Percentiles rank a stretch among this genome's conserved stretches.
phyloP scores from a whole-genome alignment of 2,113 vertebrate genomes.

The Melanostigma gelatinosum region DNA sequence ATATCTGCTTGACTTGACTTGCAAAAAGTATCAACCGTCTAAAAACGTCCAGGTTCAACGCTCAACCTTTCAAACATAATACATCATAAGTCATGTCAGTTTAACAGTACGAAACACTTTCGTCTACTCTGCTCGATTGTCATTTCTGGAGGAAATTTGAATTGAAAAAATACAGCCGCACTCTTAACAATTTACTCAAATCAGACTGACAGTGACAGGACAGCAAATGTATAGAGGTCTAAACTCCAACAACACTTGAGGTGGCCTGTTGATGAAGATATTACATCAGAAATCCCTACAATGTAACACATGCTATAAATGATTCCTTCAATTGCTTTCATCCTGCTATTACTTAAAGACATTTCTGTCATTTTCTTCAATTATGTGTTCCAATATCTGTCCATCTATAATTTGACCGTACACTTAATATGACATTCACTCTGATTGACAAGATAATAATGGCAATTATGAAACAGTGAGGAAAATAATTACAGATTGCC shows the following conservation, averaged over 20 bases:
- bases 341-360: conserved; percentile 36
- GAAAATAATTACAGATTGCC: too few species aligned
- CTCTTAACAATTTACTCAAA: conserved; percentile 20
- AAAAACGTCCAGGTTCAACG: too few species aligned
- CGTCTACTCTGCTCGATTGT: neutral
- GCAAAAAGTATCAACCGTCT: too few species aligned
- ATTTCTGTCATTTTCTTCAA: neutral
- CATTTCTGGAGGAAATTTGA: conserved; percentile 34
- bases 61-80: neutral
- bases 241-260: neutral
- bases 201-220: conserved; percentile 1
- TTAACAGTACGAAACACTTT: conserved; percentile 2
- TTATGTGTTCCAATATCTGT: conserved; percentile 8
- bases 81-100: neutral
- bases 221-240: neutral
- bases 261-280: neutral
- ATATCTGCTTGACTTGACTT: neutral
- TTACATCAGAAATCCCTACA: neutral
- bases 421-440: too few species aligned
- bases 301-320: conserved; percentile 28
- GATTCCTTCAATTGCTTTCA: conserved; percentile 24
- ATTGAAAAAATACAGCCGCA: neutral
- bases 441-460: too few species aligned
- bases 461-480: too few species aligned
- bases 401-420: neutral